Percentiles rank a stretch among this genome's conserved stretches.
phyloP scores from a whole-genome alignment of 1,140 invertebrate genomes.

The Drosophila lowei region DNA sequence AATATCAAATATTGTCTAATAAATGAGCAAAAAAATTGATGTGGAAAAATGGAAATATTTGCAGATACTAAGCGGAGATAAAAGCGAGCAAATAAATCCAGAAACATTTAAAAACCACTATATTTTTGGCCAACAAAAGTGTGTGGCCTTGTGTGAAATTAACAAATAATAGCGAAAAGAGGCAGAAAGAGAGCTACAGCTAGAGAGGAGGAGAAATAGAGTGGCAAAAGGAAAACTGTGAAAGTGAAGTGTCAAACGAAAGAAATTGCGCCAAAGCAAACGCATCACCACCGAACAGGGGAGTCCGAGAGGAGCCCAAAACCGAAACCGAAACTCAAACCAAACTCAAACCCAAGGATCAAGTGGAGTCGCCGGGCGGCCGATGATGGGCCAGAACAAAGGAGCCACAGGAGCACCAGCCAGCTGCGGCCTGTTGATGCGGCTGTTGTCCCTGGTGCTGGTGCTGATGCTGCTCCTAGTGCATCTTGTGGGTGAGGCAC shows the following conservation, averaged over 20 bases:
- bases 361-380: slow-evolving; percentile 42
- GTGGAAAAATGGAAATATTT: slow-evolving; percentile 21
- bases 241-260: slow-evolving; percentile 39
- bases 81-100: slow-evolving; percentile 7
- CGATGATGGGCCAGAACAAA: slow-evolving; percentile 67
- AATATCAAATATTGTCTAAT: slow-evolving; percentile 50
- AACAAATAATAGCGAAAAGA: slow-evolving; percentile 21
- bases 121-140: background rate
- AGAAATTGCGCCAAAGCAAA: slow-evolving; percentile 41
- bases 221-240: slow-evolving; percentile 20
- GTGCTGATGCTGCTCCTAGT: slow-evolving; percentile 53
- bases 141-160: slow-evolving; percentile 14
- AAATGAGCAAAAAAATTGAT: slow-evolving; percentile 31
- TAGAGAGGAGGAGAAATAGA: background rate
- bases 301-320: slow-evolving; percentile 26
- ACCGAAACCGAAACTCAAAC: slow-evolving; percentile 20
- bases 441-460: slow-evolving; percentile 27
- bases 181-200: background rate
- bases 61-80: slow-evolving; percentile 2
- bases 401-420: slow-evolving; percentile 39
- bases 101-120: slow-evolving; percentile 6
- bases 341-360: slow-evolving; percentile 42
- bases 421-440: slow-evolving; percentile 44
- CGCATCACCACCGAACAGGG: slow-evolving; percentile 25
- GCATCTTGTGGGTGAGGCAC: slow-evolving; percentile 53